phyloP scores from a whole-genome alignment of 1,140 invertebrate species.

The Drosophila pandora region DNA sequence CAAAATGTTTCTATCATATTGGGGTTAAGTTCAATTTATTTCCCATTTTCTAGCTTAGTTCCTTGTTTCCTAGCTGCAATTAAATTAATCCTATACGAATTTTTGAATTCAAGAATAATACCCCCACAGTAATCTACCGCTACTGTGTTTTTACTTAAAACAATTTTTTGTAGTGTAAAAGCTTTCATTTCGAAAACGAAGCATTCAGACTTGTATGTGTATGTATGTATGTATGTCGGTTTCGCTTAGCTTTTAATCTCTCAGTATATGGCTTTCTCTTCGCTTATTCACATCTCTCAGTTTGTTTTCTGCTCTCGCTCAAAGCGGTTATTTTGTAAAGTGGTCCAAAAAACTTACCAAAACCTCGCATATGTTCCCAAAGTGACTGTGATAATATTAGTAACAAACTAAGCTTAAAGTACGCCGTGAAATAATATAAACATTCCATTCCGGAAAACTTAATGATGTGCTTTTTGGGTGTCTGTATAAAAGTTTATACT shows the following conservation, averaged over 20 bases:
- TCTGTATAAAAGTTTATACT: neutral
- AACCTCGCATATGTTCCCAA: neutral
- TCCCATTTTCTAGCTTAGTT: too few species aligned
- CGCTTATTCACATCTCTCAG: neutral
- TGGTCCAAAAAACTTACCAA: neutral
- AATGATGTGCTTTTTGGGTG: neutral
- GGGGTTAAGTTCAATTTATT: too few species aligned
- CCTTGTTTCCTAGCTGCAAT: too few species aligned
- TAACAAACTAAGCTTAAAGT: neutral
- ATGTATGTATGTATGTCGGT: neutral
- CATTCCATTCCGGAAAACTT: neutral
- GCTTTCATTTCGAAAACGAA: neutral
- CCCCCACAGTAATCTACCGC: too few species aligned
- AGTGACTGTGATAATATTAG: neutral
- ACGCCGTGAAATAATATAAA: neutral
- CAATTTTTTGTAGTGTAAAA: neutral
- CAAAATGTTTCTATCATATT: too few species aligned
- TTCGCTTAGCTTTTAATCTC: neutral
- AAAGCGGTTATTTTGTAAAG: neutral
- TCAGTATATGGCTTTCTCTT: neutral
- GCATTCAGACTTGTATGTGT: too few species aligned
- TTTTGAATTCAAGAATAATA: too few species aligned
- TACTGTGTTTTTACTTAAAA: too few species aligned
- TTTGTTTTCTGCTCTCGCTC: neutral
- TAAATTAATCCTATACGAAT: too few species aligned